Evolutionary conservation across 2,797 vertebrate species (phyloP), one percentile per base, ranked within the genome.

Genomic region (Liasis olivaceus): DNA sequence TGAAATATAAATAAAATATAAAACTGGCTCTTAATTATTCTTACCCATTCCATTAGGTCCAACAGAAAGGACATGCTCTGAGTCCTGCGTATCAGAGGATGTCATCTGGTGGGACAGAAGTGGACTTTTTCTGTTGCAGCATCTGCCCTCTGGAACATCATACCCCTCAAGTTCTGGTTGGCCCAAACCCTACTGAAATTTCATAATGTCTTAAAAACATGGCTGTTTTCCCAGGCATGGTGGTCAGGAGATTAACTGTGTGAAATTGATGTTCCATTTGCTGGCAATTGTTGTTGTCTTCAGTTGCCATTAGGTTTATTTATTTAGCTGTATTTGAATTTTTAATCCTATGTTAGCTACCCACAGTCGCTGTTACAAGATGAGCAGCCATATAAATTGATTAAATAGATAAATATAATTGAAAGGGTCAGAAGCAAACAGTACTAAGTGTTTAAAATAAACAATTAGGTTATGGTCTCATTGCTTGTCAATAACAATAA

Each of bases 381-480:
- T 42, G 72, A 77, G 36, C 72, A 42, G 20, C 72, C 72, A 42
- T 42, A 17, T 42, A 22, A 77, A 77, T 77, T 77, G 72, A 77
- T 47, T 22, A 81, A 81, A 24, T 36, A 81, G 42, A 81, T 81
- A 42, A 81, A 11, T 42, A 11, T 24, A 47, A 77, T 42, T 47
- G 72, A 36, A 20, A 81, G 20, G 36, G 36, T 42, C 72, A 24
- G 72, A 81, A 81, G 72, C 72, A 22, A 81, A 36, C 8, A 24
- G 36, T 11, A 42, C 36, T 47, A 24, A 12, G 9, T 24, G 72
- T 47, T 20, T 24, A 81, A 47, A 81, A 47, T 81, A 81, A 81
- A 81, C 36, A 11, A 3, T 47, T 42, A 42, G 20, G 72, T 9
- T 22, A 5, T 7, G 54, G 0, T 17, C 0, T 56, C 89, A 0